Base-by-base conservation (phyloP, 2,113 vertebrate species). In the Scalopus aquaticus region DNA sequence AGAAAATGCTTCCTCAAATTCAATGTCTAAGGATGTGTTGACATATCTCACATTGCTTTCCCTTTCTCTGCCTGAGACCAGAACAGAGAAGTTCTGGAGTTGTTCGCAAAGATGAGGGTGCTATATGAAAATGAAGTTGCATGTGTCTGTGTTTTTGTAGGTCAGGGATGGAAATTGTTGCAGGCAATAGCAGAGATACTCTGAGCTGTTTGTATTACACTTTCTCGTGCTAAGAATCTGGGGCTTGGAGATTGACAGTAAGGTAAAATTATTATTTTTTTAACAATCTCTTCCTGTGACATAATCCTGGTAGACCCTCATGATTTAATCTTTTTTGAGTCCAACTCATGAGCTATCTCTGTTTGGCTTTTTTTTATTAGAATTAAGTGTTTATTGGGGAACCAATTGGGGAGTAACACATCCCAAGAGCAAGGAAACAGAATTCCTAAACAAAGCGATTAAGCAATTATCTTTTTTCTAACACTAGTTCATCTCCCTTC, bases 311-410 rank as follows among this genome's bases (percentile, higher is more conserved):
- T 64, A 70, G 15, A 73, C n/a, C 16, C 54, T 81, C 60, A 76
- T 80, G 26, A n/a, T 62, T 88, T 90, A 42, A 73, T 65, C 15
- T 67, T 70, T n/a, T 5, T 74, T 17, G 30, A 93, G 44, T 56
- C 16, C 30, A 54, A 65, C 64, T 42, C 44, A 11, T 11, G 7
- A 28, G 26, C 37, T 81, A 72, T 72, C 16, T 64, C 42, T 88
- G 90, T 56, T 79, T 44, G 42, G 80, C 88, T 93, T 85, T 92
- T 92, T 62, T 62, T 92, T 42, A 11, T 46, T 67, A 94, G 35
- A n/a, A 6, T 65, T 28, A 86, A 22, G 12, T 4, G 70, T 95
- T 92, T 77, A 28, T 20, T 73, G 20, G 4, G 0, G 13, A 72
- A 35, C 65, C 49, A 51, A 51, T 51, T 51, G 58, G 0, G 73